These are phyloP conservation scores for Drosophila emarginata DNA, from an alignment of 2,888 invertebrate genomes.

Conservation along the genomic window DNA sequence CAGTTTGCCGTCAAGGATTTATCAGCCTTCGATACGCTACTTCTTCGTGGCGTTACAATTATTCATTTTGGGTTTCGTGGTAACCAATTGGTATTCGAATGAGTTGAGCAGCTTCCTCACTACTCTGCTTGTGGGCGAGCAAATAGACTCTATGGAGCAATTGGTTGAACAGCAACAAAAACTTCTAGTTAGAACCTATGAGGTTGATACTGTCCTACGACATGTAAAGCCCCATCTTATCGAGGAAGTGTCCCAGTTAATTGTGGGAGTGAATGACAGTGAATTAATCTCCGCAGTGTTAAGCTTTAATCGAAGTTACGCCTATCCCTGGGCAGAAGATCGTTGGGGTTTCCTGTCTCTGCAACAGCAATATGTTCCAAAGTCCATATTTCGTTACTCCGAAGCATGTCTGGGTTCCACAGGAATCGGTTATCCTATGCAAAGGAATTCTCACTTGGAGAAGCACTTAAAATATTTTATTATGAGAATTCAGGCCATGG, in stretches of 20 bases:
- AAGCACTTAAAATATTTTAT: conserved; percentile 56
- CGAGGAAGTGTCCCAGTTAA: conserved; percentile 40
- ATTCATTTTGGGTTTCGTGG: conserved; percentile 55
- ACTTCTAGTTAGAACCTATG: conserved; percentile 62
- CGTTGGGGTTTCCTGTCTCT: conserved; percentile 71
- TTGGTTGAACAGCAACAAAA: conserved; percentile 61
- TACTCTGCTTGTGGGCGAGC: conserved; percentile 67
- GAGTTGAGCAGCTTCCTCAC: conserved; percentile 71
- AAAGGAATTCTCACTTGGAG: conserved; percentile 61
- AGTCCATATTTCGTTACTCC: conserved; percentile 69
- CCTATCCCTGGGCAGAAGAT: conserved; percentile 70
- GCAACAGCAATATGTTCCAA: conserved; percentile 73
- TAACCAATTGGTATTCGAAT: conserved; percentile 68
- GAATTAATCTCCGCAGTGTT: conserved; percentile 64
- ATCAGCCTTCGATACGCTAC: conserved; percentile 51
- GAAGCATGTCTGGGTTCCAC: conserved; percentile 73
- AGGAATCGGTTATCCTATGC: conserved; percentile 64
- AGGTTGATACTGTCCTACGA: conserved; percentile 55
- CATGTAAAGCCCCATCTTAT: conserved; percentile 55
- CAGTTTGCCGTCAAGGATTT: conserved; percentile 39
- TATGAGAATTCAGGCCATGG: conserved; percentile 59
- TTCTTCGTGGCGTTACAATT: conserved; percentile 53
- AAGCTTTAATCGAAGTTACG: conserved; percentile 62
- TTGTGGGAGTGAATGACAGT: conserved; percentile 59
- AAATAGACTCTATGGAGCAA: conserved; percentile 72